Evolutionary conservation across 1,140 invertebrate species (phyloP), one percentile per base, ranked within the genome.

Genomic region (Ooceraea biroi): DNA sequence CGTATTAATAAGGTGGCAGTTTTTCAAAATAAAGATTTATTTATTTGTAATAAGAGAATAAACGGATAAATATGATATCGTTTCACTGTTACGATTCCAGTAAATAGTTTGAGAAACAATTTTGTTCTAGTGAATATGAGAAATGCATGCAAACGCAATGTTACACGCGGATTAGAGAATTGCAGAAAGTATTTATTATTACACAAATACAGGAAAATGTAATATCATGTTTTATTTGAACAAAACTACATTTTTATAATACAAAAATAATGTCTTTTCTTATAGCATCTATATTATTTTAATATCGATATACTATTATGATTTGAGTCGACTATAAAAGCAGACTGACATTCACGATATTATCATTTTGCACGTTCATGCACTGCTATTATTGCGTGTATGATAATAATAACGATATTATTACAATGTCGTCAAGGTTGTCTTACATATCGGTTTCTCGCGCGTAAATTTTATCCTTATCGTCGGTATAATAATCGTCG

Each of bases 261-360:
- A 44, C 10, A 76, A 50, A 52, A 66, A 41, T 77, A 10, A 36
- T 10, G 10, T 22, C 14, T 36, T 63, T 7, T 5, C 50, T n/a
- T 4, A 36, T 36, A 4, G 52, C 52, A 36, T n/a, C 17, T 14
- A 57, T 63, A 11, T 25, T 65, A 27, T 77, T 77, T 65, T 65
- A 66, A 77, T 66, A 77, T 77, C 60, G 46, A 17, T 36, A 12
- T 74, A 48, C 22, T 36, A 22, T 19, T 41, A 41, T n/a, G n/a
- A n/a, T 55, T 2, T 14, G 19, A 22, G 30, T 52, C 25, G n/a
- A 66, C 19, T 66, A 76, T 65, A 55, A 66, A 77, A 77, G 61
- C 46, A 65, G 65, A 52, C n/a, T 77, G 74, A 66, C 74, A 66
- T 77, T 77, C 52, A 52, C 60, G 60, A 52, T 66, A 66, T 44